Evolutionary conservation across 2,797 vertebrate species (phyloP).

Genomic region (Pristis pectinata): DNA sequence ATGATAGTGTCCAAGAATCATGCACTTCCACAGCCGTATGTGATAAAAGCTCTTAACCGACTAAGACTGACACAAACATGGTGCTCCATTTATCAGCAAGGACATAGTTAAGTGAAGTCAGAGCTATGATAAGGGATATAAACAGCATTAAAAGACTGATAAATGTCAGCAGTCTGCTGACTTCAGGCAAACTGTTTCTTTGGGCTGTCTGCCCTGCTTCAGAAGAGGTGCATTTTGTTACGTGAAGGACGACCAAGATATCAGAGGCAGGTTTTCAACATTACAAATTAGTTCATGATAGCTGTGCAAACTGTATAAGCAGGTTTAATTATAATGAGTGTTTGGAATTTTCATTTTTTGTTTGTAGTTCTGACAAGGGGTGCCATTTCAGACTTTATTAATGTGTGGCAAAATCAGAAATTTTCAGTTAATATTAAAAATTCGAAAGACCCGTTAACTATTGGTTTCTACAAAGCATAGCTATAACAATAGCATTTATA

Average conservation of each 20-base stretch:
- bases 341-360: too few species aligned
- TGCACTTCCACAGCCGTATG: background rate
- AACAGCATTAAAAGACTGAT: background rate
- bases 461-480: too few species aligned
- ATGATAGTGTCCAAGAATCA: background rate
- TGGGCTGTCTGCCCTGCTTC: background rate
- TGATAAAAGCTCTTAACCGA: background rate
- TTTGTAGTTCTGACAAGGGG: too few species aligned
- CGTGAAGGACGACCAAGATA: slow-evolving; percentile 3
- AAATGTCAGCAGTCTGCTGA: background rate
- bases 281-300: background rate
- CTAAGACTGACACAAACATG: background rate
- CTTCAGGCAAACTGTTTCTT: background rate
- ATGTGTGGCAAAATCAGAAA: too few species aligned
- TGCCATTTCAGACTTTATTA: too few species aligned
- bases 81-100: background rate
- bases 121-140: background rate
- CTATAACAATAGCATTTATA: too few species aligned
- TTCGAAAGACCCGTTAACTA: too few species aligned
- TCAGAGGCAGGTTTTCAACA: background rate
- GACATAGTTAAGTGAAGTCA: background rate
- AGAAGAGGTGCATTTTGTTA: background rate
- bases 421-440: too few species aligned
- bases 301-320: background rate
- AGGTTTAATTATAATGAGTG: background rate